These are phyloP conservation scores for Ditula angustiorana DNA, from an alignment of 2,888 invertebrate genomes.

Conservation along the genomic window DNA sequence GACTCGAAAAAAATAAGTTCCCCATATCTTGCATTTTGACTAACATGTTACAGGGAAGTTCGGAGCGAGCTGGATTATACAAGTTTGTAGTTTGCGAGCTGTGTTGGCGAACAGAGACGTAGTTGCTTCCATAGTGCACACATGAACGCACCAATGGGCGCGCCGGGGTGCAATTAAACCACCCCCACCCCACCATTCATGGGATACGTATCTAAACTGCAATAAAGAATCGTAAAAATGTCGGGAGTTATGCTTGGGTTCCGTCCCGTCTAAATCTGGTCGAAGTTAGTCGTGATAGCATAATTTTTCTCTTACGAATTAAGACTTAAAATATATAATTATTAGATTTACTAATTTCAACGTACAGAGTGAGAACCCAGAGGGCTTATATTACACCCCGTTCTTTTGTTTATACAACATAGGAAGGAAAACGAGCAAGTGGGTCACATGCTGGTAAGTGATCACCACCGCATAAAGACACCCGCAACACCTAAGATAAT, in stretches of 20 bases:
- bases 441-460: no score
- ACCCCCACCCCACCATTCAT: constrained; percentile 37
- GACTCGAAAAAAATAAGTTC: constrained; percentile 23
- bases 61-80: constrained; percentile 26
- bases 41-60: constrained; percentile 24
- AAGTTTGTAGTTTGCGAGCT: constrained; percentile 42
- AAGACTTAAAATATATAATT: not conserved
- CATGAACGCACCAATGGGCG: constrained; percentile 56
- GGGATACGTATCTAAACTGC: constrained; percentile 34
- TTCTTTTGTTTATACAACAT: no score
- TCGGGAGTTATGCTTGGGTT: constrained; percentile 20
- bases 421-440: no score
- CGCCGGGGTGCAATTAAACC: constrained; percentile 58
- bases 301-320: not conserved
- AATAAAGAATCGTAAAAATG: constrained; percentile 25
- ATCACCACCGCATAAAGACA: no score
- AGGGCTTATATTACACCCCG: no score
- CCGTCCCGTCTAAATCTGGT: constrained; percentile 7
- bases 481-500: no score
- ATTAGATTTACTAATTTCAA: no score
- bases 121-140: constrained; percentile 56
- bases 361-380: no score
- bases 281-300: not conserved
- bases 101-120: constrained; percentile 37
- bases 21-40: constrained; percentile 29